Evolutionary conservation across 35 echinoderm and acorn worm species (phyloP), one percentile per base, ranked within the genome.

Genomic region (Lytechinus variegatus): DNA sequence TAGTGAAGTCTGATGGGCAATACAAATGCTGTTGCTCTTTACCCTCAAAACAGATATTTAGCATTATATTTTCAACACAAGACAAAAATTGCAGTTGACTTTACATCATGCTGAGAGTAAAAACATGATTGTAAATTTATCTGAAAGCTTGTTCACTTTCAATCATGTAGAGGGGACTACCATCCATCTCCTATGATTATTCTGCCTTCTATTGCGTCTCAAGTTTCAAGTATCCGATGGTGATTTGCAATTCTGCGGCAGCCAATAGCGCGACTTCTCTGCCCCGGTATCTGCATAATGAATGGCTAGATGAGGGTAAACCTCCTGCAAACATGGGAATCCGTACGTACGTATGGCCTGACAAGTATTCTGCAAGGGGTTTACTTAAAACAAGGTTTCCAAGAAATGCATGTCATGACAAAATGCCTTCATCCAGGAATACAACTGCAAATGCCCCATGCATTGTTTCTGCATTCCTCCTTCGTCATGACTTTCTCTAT

Each of bases 201-300:
- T 79, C 66, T 79, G 66, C 66, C 66, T 79, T 79, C 66, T 79
- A 14, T 24, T 79, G 16, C 66, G 19, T 90, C 88, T 90, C 28
- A 33, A 90, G 88, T 90, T 90, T 90, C 88, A 4, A 90, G 88
- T 90, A 54, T 52, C 52, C 29, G 13, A 90, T 90, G 52, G 13
- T 90, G 27, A 90, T 90, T 90, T 90, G 88, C 88, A 90, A 52
- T 90, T 90, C 88, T 14, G 29, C 52, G 27, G 88, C 88, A 90
- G 88, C 88, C 88, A 90, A 54, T 90, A 4, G 29, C 21, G 88
- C n/a, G 52, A 44, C 11, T 90, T 33, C 88, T 44, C 52, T 29
- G 88, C 28, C 29, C 11, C 24, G 0, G 88, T 27, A 90, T 90
- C 28, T 90, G 88, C 88, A 90, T 90, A 90, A 90, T 90, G 88